Base-by-base conservation (phyloP, 2,113 vertebrate species). In the Limanda limanda region DNA sequence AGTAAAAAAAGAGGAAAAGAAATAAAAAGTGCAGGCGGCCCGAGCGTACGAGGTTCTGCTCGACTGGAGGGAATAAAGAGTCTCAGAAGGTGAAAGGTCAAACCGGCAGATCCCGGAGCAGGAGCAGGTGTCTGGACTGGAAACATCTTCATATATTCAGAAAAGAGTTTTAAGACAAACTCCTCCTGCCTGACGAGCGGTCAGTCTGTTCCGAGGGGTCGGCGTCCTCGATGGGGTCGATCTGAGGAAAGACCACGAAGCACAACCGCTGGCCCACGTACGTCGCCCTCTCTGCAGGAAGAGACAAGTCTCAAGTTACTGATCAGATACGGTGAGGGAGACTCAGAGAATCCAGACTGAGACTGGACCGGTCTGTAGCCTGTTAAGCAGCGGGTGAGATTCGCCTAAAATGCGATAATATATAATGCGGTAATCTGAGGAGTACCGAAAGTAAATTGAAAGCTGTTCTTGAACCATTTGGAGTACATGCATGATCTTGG, bases 161-260 rank as follows among this genome's bases (percentile, higher is more conserved):
- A 73, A 48, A 76, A 75, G 51, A 64, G 59, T 81, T 78, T 91
- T 88, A 93, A 57, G 90, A 89, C 21, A 85, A 76, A 55, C 86
- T 89, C 88, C 89, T 85, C 68, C 81, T 80, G 74, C 78, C 64
- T n/a, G 92, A 90, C 14, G 92, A 82, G 18, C 70, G 84, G 54
- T 91, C 90, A 54, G 87, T 92, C 92, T 87, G 86, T 65, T 92
- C 91, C 71, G 83, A 75, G 6, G 90, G 79, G 24, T 42, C 57
- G 1, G 90, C 93, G 8, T 93, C 93, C 86, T 96, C 95, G 0
- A 93, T 92, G 1, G 91, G 89, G 40, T 91, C 93, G 4, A 94
- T 74, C 88, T 99, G 96, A 68, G 97, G 97, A 87, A 97, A 97
- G 80, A 99, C 96, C 82, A 99, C 97, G 18, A 95, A 99, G 85